Evolutionary conservation across 2,113 vertebrate species (phyloP).

Genomic region (Calidris pygmaea): DNA sequence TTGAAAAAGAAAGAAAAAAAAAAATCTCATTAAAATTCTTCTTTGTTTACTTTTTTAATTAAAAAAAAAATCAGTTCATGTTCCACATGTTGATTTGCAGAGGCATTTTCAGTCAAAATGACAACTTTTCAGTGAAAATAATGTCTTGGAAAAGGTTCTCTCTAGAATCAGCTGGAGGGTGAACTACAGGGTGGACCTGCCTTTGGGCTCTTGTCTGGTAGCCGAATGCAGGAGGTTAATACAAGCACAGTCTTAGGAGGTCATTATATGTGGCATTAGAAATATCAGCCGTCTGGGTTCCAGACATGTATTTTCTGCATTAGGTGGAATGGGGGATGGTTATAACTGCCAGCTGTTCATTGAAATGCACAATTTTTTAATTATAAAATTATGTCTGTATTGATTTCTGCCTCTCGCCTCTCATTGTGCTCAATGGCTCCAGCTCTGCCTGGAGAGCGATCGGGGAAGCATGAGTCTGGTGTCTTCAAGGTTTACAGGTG

Average conservation of each 20-base stretch:
- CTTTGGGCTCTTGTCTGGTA: background rate
- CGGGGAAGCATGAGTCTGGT: background rate
- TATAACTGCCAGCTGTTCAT: constrained; percentile 18
- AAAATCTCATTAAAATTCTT: background rate
- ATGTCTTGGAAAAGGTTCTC: background rate
- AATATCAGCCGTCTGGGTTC: background rate
- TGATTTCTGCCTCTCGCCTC: background rate
- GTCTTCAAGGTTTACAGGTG: background rate
- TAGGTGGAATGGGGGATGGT: background rate
- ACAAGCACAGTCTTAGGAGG: constrained; percentile 9
- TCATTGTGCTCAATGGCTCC: background rate
- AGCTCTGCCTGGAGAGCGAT: background rate
- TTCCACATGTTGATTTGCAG: background rate
- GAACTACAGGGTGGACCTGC: background rate
- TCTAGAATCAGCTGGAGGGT: background rate
- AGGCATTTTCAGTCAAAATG: background rate
- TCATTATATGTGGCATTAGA: background rate
- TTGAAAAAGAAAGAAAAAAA: background rate
- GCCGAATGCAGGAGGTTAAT: background rate
- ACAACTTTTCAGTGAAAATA: background rate
- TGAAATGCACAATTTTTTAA: constrained; percentile 42
- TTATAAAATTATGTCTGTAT: constrained; percentile 26
- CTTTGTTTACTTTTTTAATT: constrained; percentile 32
- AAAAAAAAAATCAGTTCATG: background rate
- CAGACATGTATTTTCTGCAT: constrained; percentile 20